Conservation (phyloP, 2,888 invertebrate species). For the Cheilosia scutellata region DNA sequence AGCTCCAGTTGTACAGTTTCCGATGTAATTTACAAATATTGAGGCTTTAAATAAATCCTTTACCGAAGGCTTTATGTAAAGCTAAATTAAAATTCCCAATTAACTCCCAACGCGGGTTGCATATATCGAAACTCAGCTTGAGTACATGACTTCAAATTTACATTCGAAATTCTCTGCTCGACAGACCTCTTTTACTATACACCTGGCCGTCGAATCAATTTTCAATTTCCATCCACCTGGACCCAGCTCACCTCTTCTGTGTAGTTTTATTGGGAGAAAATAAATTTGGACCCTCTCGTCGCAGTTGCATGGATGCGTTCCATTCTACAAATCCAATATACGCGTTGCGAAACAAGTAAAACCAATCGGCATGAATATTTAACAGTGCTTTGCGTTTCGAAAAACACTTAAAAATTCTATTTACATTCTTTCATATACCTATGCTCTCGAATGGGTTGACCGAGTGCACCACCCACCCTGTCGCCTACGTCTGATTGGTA, state of each 20-base stretch:
- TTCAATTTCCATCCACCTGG: slow-evolving; percentile 58
- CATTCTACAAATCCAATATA: slow-evolving; percentile 26
- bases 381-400: slow-evolving; percentile 75
- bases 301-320: slow-evolving; percentile 33
- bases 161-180: slow-evolving; percentile 51
- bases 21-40: no score
- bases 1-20: no score
- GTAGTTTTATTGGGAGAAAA: slow-evolving; percentile 23
- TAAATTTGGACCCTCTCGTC: slow-evolving; percentile 36
- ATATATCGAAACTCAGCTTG: slow-evolving; percentile 9
- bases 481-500: slow-evolving; percentile 41
- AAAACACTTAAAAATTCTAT: slow-evolving; percentile 76
- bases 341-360: slow-evolving; percentile 61
- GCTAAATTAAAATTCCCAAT: slow-evolving; percentile 23
- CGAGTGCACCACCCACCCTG: slow-evolving; percentile 8
- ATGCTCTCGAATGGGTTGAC: background rate
- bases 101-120: slow-evolving; percentile 27
- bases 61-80: background rate
- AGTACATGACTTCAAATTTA: slow-evolving; percentile 57
- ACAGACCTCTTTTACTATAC: slow-evolving; percentile 40
- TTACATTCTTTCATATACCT: slow-evolving; percentile 57
- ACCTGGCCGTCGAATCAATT: slow-evolving; percentile 63
- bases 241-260: background rate
- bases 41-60: no score
- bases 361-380: slow-evolving; percentile 75